Percentiles rank a stretch among this genome's conserved stretches.
Conservation (phyloP, 2,888 invertebrate genomes). For the Junonia oenone region DNA sequence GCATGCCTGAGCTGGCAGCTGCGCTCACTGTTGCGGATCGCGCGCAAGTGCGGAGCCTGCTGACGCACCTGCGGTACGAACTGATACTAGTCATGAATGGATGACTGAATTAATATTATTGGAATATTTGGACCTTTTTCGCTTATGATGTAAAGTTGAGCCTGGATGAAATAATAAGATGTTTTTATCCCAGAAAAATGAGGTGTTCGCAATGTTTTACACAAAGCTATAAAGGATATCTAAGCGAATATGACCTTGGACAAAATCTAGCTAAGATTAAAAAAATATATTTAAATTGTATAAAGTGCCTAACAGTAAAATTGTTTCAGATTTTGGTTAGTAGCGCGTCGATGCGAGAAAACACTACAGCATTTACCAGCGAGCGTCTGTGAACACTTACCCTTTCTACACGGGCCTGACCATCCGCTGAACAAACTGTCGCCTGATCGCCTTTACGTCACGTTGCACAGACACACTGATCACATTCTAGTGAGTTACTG, state of each 20-base stretch:
- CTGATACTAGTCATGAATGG: too few relatives aligned
- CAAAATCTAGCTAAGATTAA: too few relatives aligned
- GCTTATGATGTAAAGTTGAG: too few relatives aligned
- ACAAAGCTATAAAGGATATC: too few relatives aligned
- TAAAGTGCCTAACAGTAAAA: background rate
- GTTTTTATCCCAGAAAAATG: too few relatives aligned
- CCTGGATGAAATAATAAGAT: too few relatives aligned
- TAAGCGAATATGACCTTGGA: too few relatives aligned
- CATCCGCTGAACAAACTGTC: constrained; percentile 88
- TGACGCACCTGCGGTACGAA: constrained; percentile 76
- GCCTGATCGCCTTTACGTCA: constrained; percentile 89
- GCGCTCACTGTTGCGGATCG: constrained; percentile 76
- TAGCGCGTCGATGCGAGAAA: constrained; percentile 94
- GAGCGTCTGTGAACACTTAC: constrained; percentile 90
- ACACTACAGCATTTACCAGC: constrained; percentile 96
- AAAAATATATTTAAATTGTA: background rate
- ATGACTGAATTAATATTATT: too few relatives aligned
- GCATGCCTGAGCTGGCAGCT: constrained; percentile 89
- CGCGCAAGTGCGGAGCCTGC: constrained; percentile 48
- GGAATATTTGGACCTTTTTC: too few relatives aligned
- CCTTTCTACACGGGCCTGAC: constrained; percentile 88
- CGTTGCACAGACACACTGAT: constrained; percentile 90
- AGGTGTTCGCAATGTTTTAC: too few relatives aligned
- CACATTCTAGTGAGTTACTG: constrained; percentile 93
- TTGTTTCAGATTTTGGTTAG: constrained; percentile 88